phyloP scores from a whole-genome alignment of 2,797 vertebrate species.

The Leptoclinus maculatus region DNA sequence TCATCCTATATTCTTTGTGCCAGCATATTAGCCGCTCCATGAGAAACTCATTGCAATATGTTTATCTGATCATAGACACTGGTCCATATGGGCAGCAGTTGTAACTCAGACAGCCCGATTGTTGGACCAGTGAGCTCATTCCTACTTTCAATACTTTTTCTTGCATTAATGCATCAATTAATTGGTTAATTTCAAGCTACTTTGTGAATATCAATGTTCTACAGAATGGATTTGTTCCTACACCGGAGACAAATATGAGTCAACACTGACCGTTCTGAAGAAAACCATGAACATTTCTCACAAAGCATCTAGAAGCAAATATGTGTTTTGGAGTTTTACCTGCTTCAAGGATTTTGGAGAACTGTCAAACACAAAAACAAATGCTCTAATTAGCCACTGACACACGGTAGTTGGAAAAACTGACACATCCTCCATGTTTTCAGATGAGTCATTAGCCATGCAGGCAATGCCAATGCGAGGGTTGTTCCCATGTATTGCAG shows the following conservation, averaged over 20 bases:
- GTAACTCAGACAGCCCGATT: not conserved
- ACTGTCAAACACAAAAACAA: conserved; percentile 32
- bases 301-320: conserved; percentile 6
- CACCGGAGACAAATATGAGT: conserved; percentile 7
- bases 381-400: conserved; percentile 25
- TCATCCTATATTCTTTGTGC: conserved; percentile 15
- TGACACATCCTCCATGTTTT: conserved; percentile 16
- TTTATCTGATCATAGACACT: conserved; percentile 5
- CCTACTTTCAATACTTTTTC: not conserved
- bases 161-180: not conserved
- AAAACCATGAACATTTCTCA: not conserved
- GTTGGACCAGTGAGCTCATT: not conserved
- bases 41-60: conserved; percentile 19
- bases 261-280: conserved; percentile 11
- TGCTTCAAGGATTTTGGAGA: conserved; percentile 20
- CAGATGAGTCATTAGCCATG: conserved; percentile 30
- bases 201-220: conserved; percentile 3
- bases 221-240: not conserved
- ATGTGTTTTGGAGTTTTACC: not conserved
- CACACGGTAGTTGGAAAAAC: conserved; percentile 4
- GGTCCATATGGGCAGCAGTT: conserved; percentile 9
- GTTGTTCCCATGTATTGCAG: not conserved
- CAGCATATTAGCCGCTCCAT: conserved; percentile 1
- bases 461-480: conserved; percentile 7
- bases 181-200: not conserved